Conservation (phyloP, 2,113 vertebrate species). For the Sarotherodon lohbergeri region DNA sequence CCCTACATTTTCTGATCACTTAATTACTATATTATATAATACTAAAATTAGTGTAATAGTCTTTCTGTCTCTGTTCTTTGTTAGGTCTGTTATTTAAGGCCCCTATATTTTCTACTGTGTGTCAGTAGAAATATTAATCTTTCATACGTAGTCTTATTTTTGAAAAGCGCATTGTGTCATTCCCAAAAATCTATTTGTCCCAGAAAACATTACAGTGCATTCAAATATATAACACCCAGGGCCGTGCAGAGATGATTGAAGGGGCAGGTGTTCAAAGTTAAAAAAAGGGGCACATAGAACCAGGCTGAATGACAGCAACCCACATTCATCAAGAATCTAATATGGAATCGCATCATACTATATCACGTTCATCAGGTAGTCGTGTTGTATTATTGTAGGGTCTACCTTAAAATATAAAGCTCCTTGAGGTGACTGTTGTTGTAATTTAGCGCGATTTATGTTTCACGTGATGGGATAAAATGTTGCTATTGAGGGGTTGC, state of each 20-base stretch:
- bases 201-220: neutral
- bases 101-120: neutral
- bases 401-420: neutral
- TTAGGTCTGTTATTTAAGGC: neutral
- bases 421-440: neutral
- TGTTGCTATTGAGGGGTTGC: neutral
- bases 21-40: neutral
- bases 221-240: neutral
- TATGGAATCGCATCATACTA: neutral
- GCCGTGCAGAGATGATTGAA: neutral
- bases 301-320: neutral
- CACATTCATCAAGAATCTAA: neutral
- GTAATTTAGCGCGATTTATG: neutral
- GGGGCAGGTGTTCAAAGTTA: neutral
- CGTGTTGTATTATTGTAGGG: neutral
- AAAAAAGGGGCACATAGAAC: neutral
- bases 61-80: neutral
- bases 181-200: neutral
- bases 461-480: neutral
- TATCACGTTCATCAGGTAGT: neutral
- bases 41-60: neutral
- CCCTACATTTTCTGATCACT: neutral
- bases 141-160: neutral
- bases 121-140: neutral
- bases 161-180: fast-evolving